A percentile compares a stretch with the other conserved stretches of the same genome.
Conservation (phyloP, 2,888 invertebrate genomes). For the Aporophyla lueneburgensis region DNA sequence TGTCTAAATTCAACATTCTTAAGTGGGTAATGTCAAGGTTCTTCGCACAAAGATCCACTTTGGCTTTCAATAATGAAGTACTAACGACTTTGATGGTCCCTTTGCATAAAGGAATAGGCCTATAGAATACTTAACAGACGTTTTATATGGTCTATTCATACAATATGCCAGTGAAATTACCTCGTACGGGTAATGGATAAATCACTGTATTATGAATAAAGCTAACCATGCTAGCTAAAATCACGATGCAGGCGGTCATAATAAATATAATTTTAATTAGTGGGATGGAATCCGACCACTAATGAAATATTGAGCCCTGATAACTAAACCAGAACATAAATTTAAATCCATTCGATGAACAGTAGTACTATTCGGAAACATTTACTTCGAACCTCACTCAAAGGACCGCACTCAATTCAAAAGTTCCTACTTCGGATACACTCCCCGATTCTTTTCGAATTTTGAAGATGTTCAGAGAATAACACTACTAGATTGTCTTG, state of each 20-base stretch:
- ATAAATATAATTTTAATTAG: constrained; percentile 37
- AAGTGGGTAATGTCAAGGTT: constrained; percentile 35
- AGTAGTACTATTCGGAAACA: no score
- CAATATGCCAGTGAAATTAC: constrained; percentile 5
- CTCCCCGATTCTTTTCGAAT: no score
- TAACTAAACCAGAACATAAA: neutral
- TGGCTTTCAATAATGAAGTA: constrained; percentile 51
- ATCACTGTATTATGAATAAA: neutral
- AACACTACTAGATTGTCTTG: neutral
- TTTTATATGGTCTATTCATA: constrained; percentile 5
- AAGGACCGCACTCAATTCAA: neutral
- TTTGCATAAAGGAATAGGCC: constrained; percentile 13
- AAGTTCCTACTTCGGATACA: neutral
- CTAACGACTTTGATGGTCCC: constrained; percentile 34
- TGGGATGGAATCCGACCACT: neutral
- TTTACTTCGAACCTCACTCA: neutral
- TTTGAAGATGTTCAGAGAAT: neutral
- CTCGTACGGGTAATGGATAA: neutral
- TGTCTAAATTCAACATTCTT: constrained; percentile 30
- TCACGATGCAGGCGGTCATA: neutral
- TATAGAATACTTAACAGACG: constrained; percentile 10
- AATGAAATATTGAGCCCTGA: constrained; percentile 10
- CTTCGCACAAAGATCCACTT: constrained; percentile 41
- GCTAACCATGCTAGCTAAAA: constrained; percentile 11
- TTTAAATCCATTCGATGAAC: neutral